Evolutionary conservation across 2,113 vertebrate species (phyloP).

Genomic region (Orycteropus afer): DNA sequence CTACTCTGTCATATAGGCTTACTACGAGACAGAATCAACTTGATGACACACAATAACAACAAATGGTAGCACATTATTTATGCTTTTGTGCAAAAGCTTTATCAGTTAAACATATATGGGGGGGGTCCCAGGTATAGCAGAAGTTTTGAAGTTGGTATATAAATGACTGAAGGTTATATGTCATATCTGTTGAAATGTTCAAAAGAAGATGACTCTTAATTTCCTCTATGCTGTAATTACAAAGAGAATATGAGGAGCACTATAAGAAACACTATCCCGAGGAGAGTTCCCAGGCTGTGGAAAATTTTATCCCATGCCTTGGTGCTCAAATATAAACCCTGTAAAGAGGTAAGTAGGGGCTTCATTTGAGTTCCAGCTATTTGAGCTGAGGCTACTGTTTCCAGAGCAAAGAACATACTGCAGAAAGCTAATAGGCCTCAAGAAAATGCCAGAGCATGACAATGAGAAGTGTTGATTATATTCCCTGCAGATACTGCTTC

Average conservation of each 20-base stretch:
- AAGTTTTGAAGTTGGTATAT: neutral
- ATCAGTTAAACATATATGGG: neutral
- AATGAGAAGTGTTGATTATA: neutral
- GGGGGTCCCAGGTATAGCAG: neutral
- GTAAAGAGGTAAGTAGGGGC: neutral
- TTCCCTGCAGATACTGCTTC: neutral
- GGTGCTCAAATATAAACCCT: neutral
- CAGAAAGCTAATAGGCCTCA: neutral
- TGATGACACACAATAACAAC: neutral
- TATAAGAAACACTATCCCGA: neutral
- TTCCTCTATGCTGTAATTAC: neutral
- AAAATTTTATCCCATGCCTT: neutral
- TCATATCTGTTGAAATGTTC: neutral
- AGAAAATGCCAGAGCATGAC: neutral
- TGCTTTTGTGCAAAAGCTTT: neutral
- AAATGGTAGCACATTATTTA: neutral
- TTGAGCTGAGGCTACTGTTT: conserved; percentile 8
- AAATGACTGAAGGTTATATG: neutral
- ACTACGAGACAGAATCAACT: neutral
- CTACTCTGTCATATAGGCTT: neutral
- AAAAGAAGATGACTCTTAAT: neutral
- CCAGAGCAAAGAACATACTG: neutral
- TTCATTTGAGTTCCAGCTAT: neutral
- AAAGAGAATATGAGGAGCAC: neutral
- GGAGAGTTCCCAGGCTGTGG: neutral